Conservation (phyloP, 2,888 invertebrate genomes). For the Drosophila rubida region DNA sequence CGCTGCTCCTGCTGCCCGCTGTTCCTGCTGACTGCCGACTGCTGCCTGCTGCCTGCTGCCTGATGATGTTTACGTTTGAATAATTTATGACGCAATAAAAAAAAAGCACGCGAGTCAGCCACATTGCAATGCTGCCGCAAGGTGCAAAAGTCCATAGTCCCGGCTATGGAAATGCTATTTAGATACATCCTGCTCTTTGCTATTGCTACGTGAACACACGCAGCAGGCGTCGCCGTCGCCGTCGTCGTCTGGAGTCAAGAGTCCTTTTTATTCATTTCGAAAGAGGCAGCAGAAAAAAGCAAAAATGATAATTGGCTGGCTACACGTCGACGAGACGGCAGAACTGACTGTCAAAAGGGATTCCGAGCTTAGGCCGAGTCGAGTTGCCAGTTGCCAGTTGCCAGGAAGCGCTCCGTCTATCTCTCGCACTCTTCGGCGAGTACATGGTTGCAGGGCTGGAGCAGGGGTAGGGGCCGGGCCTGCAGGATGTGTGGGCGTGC, state of each 20-base stretch:
- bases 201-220: conserved; percentile 32
- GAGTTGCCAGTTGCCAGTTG: conserved; percentile 9
- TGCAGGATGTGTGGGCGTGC: conserved; percentile 42
- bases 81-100: conserved; percentile 83
- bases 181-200: conserved; percentile 58
- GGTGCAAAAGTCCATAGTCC: conserved; percentile 65
- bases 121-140: conserved; percentile 72
- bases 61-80: conserved; percentile 84
- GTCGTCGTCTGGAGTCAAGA: conserved; percentile 38
- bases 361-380: conserved; percentile 47
- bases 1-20: conserved; percentile 51
- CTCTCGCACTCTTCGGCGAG: not conserved
- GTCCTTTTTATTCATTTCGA: conserved; percentile 73
- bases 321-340: conserved; percentile 45
- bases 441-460: not conserved
- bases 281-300: conserved; percentile 31
- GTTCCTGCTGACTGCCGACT: too few species aligned
- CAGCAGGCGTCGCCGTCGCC: conserved; percentile 26
- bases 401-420: conserved; percentile 5
- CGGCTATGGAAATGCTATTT: conserved; percentile 76
- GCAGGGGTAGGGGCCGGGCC: not conserved
- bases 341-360: conserved; percentile 65
- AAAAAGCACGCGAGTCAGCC: conserved; percentile 36
- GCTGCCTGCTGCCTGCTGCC: conserved; percentile 53
- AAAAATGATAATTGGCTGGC: conserved; percentile 79